Percentiles rank a stretch among this genome's conserved stretches.
Conservation (phyloP, 2,797 vertebrate species). For the Scomberomorus guttatus region DNA sequence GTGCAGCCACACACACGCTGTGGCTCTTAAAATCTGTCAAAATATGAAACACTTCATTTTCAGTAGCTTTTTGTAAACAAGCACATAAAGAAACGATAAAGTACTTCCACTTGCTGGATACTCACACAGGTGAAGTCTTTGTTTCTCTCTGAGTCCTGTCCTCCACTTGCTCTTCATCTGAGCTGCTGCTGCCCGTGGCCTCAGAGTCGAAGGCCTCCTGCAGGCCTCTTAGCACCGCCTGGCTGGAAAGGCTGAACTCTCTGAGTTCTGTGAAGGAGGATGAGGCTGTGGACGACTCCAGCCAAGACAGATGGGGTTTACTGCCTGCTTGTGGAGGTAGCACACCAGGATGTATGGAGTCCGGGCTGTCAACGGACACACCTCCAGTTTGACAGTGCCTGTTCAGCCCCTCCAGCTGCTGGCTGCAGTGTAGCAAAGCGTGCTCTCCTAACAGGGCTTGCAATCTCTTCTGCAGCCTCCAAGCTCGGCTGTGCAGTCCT, state of each 20-base stretch:
- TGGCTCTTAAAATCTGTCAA: not conserved
- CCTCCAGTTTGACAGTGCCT: conserved; percentile 66
- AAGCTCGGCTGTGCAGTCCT: conserved; percentile 84
- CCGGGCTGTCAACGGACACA: conserved; percentile 53
- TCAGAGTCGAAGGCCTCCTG: conserved; percentile 93
- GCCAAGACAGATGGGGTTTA: conserved; percentile 28
- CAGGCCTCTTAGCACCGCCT: conserved; percentile 84
- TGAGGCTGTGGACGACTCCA: conserved; percentile 56
- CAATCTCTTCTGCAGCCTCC: conserved; percentile 88
- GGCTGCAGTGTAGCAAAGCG: conserved; percentile 86
- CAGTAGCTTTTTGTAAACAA: not conserved
- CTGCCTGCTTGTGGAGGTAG: conserved; percentile 58
- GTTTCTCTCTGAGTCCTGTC: conserved; percentile 72
- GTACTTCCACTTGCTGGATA: conserved; percentile 50
- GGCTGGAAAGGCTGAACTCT: conserved; percentile 84
- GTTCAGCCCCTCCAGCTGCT: conserved; percentile 89
- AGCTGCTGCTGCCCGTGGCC: conserved; percentile 94
- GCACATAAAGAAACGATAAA: not conserved
- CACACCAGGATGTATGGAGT: conserved; percentile 1
- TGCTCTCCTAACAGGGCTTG: conserved; percentile 90
- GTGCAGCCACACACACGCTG: conserved; percentile 5
- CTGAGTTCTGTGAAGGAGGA: conserved; percentile 80
- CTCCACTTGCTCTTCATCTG: conserved; percentile 89
- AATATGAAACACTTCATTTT: not conserved
- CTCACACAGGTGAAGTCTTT: conserved; percentile 87